Evolutionary conservation across 2,888 invertebrate genomes (phyloP).

Genomic region (Macrosoma leucophasiata): DNA sequence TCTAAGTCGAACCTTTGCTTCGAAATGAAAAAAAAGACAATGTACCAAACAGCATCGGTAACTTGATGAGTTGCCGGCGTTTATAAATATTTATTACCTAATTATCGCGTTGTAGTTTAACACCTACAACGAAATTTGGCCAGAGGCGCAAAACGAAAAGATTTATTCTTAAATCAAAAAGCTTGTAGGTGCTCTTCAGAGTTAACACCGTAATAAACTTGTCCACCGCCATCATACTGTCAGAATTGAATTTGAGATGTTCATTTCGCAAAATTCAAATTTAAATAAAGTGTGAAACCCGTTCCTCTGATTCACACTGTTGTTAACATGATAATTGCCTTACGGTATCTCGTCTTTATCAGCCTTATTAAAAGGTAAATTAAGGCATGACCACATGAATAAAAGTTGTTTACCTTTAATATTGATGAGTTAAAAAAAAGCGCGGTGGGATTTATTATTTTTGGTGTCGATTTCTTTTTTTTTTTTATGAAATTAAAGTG

Average conservation of each 20-base stretch:
- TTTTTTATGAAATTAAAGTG: too few relatives aligned
- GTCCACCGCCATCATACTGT: slow-evolving; percentile 44
- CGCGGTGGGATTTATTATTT: too few relatives aligned
- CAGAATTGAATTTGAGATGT: slow-evolving; percentile 27
- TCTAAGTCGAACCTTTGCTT: too few relatives aligned
- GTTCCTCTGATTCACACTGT: slow-evolving; percentile 20
- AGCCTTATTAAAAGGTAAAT: slow-evolving; percentile 46
- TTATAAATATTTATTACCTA: slow-evolving; percentile 72
- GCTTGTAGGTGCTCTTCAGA: slow-evolving; percentile 32
- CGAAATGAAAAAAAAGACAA: too few relatives aligned
- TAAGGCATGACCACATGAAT: too few relatives aligned
- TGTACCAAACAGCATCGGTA: too few relatives aligned
- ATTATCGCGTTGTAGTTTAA: slow-evolving; percentile 56
- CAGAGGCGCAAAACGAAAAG: slow-evolving; percentile 34
- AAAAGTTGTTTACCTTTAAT: too few relatives aligned
- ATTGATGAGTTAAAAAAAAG: too few relatives aligned
- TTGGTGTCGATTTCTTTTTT: too few relatives aligned
- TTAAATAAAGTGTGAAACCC: slow-evolving; percentile 24
- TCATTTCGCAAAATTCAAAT: slow-evolving; percentile 32
- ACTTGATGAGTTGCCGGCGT: too few relatives aligned
- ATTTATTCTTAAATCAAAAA: slow-evolving; percentile 19
- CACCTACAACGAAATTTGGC: slow-evolving; percentile 47
- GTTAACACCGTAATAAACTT: slow-evolving; percentile 47
- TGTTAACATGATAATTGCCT: slow-evolving; percentile 19
- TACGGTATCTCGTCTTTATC: slow-evolving; percentile 30